Base-by-base conservation (phyloP, 2,797 vertebrate genomes). In the Yasuhikotakia modesta region DNA sequence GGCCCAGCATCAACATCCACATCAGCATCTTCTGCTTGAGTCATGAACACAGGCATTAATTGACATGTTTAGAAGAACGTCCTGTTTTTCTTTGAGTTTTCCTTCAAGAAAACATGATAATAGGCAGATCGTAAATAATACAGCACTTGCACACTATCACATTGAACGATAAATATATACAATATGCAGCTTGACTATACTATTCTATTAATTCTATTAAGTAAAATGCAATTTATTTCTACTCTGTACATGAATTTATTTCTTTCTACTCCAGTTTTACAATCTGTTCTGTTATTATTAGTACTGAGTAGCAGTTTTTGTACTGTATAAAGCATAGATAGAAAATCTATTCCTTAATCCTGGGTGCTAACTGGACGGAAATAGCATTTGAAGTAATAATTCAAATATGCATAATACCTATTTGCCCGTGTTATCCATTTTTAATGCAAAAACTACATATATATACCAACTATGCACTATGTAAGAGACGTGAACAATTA, bases 11-110 rank as follows among this genome's bases (percentile, higher is more conserved):
- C 70, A 64, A 43, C 58, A 79, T 50, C 30, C 45, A 30, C 46
- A 46, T 46, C 74, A 73, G 71, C 76, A 81, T 79, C 79, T 81
- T 70, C 55, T 76, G 67, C 45, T 55, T 30, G 32, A 45, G 30
- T 71, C n/a, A 43, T 57, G 3, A 65, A 78, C 61, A 55, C 27
- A 24, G 27, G 14, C 58, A 32, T 5, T 13, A 5, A 30, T 60
- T 60, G 58, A 21, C 30, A 19, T 39, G 35, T 6, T 39, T 6
- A 39, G 35, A 39, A 75, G 19, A 4, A 17, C 35, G 30, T 75
- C 5, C 10, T n/a, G 46, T 3, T 5, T 53, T 24, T 24, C 19
- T 53, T 8, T 14, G 14, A 74, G 27, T n/a, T n/a, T n/a, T n/a
- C n/a, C 52, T 32, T 7, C 16, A 64, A 1, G 12, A 30, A 5